phyloP scores from a whole-genome alignment of 1,140 invertebrate genomes.

The Trigoniulus corallinus region DNA sequence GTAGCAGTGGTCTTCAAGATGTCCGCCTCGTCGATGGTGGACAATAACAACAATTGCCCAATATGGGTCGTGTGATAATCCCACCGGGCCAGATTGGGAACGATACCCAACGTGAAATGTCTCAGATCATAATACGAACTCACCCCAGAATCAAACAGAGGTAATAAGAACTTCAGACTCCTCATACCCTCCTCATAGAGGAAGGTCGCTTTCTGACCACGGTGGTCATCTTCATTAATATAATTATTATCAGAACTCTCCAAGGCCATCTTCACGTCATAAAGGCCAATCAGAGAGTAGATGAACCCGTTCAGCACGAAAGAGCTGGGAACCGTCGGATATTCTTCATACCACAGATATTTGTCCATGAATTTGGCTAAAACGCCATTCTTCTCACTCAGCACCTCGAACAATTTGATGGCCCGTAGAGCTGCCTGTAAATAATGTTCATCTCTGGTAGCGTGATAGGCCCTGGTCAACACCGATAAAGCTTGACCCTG shows the following conservation, averaged over 20 bases:
- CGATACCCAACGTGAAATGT: slow-evolving; percentile 70
- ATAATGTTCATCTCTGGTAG: slow-evolving; percentile 56
- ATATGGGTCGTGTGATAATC: slow-evolving; percentile 98
- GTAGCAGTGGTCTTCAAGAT: slow-evolving; percentile 69
- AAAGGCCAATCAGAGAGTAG: slow-evolving; percentile 88
- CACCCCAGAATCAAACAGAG: slow-evolving; percentile 85
- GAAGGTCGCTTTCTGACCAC: slow-evolving; percentile 42
- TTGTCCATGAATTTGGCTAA: slow-evolving; percentile 63
- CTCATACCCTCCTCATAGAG: slow-evolving; percentile 73
- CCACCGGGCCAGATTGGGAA: slow-evolving; percentile 77
- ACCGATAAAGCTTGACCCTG: slow-evolving; percentile 93
- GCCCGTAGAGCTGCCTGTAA: slow-evolving; percentile 62
- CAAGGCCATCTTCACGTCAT: slow-evolving; percentile 65
- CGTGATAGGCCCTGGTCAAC: slow-evolving; percentile 69
- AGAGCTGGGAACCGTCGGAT: slow-evolving; percentile 83
- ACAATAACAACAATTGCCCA: slow-evolving; percentile 80
- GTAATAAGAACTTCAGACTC: slow-evolving; percentile 75
- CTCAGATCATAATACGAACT: slow-evolving; percentile 93
- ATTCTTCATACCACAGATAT: slow-evolving; percentile 91
- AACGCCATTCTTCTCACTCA: slow-evolving; percentile 51
- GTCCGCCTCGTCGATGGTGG: slow-evolving; percentile 60
- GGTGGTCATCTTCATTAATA: slow-evolving; percentile 14
- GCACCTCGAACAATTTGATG: slow-evolving; percentile 58
- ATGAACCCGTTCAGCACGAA: slow-evolving; percentile 99
- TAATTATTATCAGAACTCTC: slow-evolving; percentile 15